Base-by-base conservation (phyloP, 2,797 vertebrate species). In the Brachyalestes nurse region DNA sequence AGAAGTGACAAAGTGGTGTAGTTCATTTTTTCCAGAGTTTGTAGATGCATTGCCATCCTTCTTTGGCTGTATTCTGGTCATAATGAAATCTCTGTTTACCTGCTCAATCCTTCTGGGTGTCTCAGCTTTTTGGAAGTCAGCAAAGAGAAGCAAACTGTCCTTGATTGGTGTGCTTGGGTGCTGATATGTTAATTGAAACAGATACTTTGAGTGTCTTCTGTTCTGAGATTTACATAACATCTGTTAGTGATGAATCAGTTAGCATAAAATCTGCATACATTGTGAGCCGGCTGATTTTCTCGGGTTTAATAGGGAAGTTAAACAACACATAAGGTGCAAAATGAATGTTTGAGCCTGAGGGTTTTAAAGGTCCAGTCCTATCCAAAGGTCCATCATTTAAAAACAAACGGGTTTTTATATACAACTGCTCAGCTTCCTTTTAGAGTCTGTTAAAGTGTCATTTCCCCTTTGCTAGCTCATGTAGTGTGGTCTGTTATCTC, bases 261-360 rank as follows among this genome's bases (percentile, higher is more conserved):
- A 78, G 67, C 83, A 86, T 88, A 55, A 75, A 82, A 86, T 87
- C 82, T 86, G 47, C 83, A 85, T 86, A 82, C 17, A 77, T 79
- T 66, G 45, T 65, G 28, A 57, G 55, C 57, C 8, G 25, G 4
- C 58, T 53, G 2, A 17, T 74, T 73, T 73, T 53, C 67, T 34
- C n/a, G 45, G 47, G 10, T 72, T 69, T 69, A 64, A 53, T 49
- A 58, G 10, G 16, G 13, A 42, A 25, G 70, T 51, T 21, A 25
- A 40, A 25, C 38, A 40, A 25, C 38, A 72, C 58, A 0, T 42
- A 47, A 75, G 60, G 13, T 42, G 23, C 55, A n/a, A 64, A 75
- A 28, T 66, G 42, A 10, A 17, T 55, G 66, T 23, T 16, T 16
- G 42, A 45, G 2, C 38, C 47, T 51, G 17, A 49, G 14, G 21